Conservation (phyloP, 1,140 invertebrate genomes). For the Wasmannia auropunctata region DNA sequence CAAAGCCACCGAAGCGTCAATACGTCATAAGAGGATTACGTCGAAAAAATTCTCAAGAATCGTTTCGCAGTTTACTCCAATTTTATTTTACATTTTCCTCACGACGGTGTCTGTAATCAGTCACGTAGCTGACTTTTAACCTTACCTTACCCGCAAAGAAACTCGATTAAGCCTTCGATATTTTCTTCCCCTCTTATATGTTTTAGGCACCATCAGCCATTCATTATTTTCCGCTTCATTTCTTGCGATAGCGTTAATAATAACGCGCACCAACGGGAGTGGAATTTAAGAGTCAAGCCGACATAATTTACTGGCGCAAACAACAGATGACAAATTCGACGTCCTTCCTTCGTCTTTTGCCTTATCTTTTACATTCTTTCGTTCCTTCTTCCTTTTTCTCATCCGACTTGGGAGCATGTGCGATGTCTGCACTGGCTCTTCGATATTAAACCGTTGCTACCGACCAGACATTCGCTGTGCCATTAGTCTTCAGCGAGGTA, state of each 20-base stretch:
- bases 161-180: neutral
- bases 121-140: slow-evolving; percentile 7
- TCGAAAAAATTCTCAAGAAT: neutral
- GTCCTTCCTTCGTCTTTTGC: neutral
- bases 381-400: neutral
- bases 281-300: neutral
- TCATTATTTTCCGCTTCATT: slow-evolving; percentile 2
- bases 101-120: neutral
- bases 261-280: neutral
- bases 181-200: neutral
- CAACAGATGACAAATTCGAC: slow-evolving; percentile 13
- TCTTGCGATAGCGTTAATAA: neutral
- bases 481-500: slow-evolving; percentile 38
- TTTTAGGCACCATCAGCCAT: neutral
- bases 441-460: slow-evolving; percentile 17
- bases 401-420: neutral
- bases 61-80: neutral
- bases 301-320: neutral
- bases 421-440: neutral
- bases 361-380: neutral
- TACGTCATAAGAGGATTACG: neutral
- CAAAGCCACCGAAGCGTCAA: neutral
- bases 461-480: slow-evolving; percentile 34
- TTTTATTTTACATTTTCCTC: neutral
- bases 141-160: neutral